Evolutionary conservation across 2,888 invertebrate genomes (phyloP), one percentile per base, ranked within the genome.

Genomic region (Drosophila greeni): DNA sequence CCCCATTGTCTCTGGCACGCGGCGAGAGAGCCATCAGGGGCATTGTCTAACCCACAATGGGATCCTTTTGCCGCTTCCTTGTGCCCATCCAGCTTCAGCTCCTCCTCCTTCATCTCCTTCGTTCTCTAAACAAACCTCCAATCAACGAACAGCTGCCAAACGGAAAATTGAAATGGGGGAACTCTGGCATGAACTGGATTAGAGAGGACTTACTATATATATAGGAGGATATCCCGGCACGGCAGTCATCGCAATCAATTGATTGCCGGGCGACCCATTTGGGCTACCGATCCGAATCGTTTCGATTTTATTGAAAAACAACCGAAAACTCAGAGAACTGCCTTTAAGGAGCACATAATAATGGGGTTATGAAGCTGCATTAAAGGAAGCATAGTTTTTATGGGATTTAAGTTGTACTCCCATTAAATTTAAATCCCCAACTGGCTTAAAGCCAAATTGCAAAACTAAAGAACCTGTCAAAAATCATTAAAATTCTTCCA

Each of bases 1-100:
- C 57, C 59, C 84, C 66, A 81, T 79, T 84, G 84, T 79, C 70
- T 82, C 69, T 70, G 84, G 82, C 78, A 83, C 73, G 84, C 71
- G 69, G 73, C 51, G 47, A 72, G 57, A 72, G 57, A 34, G 54
- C 57, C 67, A 43, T 31, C 56, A 52, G 58, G 34, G 49, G 72
- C 51, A 52, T 67, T 67, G 66, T 67, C 69, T 69, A 48, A 53
- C n/a, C 70, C 42, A 70, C 66, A 65, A 65, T 48, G 51, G 45
- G 37, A 20, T 23, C 59, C 14, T 20, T 45, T 47, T 5, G 12
- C 26, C 40, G 26, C 16, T 5, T 14, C 18, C 24, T 11, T n/a
- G 6, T 18, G 1, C 11, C 7, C 11, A 36, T 16, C 8, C 29
- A 2, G 42, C n/a, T 18, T 3, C 12, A 26, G 26, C 55, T 40